These are phyloP conservation scores for Drymodes brunneopygia DNA, from an alignment of 2,113 vertebrate genomes.

Conservation along the genomic window DNA sequence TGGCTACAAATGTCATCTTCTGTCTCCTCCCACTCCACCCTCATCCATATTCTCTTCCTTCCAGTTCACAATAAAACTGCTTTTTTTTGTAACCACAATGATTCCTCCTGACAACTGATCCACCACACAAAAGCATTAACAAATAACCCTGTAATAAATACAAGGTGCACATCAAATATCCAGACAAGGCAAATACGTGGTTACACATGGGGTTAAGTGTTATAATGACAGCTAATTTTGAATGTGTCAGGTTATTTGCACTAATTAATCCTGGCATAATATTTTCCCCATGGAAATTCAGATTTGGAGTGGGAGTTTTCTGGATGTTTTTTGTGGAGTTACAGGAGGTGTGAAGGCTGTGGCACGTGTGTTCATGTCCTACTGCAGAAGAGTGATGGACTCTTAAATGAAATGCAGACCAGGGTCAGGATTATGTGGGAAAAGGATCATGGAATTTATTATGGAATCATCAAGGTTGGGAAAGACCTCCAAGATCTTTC, in stretches of 20 bases:
- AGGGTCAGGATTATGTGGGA: not conserved
- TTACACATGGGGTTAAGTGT: not conserved
- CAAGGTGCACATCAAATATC: not conserved
- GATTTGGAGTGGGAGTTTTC: not conserved
- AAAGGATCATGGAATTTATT: not conserved
- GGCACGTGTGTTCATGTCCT: not conserved
- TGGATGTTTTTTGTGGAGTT: not conserved
- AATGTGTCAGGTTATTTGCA: not conserved
- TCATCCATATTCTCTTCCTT: not conserved
- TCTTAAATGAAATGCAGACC: not conserved
- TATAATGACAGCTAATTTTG: conserved; percentile 20
- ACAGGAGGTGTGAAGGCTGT: not conserved
- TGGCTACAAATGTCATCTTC: not conserved
- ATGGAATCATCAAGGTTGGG: not conserved
- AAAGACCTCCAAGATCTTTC: not conserved
- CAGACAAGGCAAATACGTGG: not conserved
- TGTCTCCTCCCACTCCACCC: not conserved
- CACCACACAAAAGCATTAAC: conserved; percentile 32
- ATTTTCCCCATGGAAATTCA: not conserved
- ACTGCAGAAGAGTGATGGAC: not conserved
- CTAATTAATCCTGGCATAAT: not conserved
- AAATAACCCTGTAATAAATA: conserved; percentile 22
- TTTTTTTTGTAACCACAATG: not conserved
- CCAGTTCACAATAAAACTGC: not conserved
- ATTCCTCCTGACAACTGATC: not conserved